Base-by-base conservation (phyloP, 1,140 invertebrate species). In the Heliconius melpomene region DNA sequence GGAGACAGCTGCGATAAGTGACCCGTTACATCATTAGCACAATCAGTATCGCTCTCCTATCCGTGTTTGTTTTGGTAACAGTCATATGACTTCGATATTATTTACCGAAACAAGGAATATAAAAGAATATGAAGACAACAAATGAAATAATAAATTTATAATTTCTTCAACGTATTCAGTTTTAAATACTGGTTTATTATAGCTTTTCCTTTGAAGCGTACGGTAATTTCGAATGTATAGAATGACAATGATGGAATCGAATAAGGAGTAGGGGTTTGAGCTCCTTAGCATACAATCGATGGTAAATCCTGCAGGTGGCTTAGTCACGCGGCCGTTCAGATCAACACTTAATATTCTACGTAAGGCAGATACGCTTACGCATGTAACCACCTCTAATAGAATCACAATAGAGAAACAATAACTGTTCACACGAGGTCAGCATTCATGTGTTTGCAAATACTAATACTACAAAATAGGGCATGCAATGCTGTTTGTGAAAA, bases 271-370 rank as follows among this genome's bases (percentile, higher is more conserved):
- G 76, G 82, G 80, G 82, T 72, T 81, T 36, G 36, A 72, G 82
- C 87, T 89, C 78, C 81, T 93, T 92, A 88, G 89, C 90, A 93
- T 92, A 93, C 92, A 93, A 93, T 92, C 90, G 88, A 75, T 89
- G 86, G 92, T 90, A 91, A 93, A 88, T 88, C 91, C 89, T 89
- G 83, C 87, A 87, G 86, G 83, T 88, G 86, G 87, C 82, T 91
- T 91, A 93, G 91, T 91, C 91, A 93, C 88, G 91, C 89, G 89
- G 89, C 80, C 75, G 81, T 82, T 89, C 81, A 86, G 89, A 91
- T 88, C 88, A 82, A 32, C 81, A 79, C 81, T 93, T 92, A 88
- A 82, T 92, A 93, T 93, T 88, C 92, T 82, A 85, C 71, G 77
- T 78, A 83, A 78, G 77, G 74, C 52, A 77, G 79, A 83, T 84